Evolutionary conservation across 1,140 invertebrate species (phyloP).

Genomic region (Stegodyphus dumicola): DNA sequence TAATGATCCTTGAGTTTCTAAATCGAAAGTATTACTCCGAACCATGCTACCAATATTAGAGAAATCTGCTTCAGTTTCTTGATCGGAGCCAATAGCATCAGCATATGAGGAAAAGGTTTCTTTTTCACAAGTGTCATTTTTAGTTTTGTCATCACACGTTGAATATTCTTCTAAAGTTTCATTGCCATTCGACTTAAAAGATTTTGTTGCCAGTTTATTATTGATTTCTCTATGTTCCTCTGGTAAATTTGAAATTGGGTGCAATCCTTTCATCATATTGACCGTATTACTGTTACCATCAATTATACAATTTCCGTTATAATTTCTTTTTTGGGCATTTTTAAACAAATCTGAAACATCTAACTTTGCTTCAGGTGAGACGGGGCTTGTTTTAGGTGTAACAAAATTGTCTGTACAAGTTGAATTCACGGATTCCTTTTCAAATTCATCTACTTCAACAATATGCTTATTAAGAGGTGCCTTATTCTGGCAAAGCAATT

Average conservation of each 20-base stretch:
- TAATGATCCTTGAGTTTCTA: slow-evolving; percentile 50
- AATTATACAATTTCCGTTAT: not conserved
- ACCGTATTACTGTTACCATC: not conserved
- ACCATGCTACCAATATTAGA: slow-evolving; percentile 58
- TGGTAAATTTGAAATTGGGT: not conserved
- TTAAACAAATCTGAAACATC: slow-evolving; percentile 33
- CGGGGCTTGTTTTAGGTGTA: slow-evolving; percentile 59
- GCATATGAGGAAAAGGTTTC: not conserved
- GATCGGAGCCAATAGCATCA: slow-evolving; percentile 22
- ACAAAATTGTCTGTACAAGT: slow-evolving; percentile 54
- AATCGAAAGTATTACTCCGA: slow-evolving; percentile 62
- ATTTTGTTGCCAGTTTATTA: not conserved
- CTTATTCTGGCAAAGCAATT: slow-evolving; percentile 29
- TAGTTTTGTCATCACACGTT: not conserved
- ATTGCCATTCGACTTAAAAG: not conserved
- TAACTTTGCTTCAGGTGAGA: slow-evolving; percentile 50
- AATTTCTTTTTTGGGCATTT: slow-evolving; percentile 2
- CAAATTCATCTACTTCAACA: slow-evolving; percentile 53
- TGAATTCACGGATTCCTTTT: slow-evolving; percentile 46
- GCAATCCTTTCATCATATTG: not conserved
- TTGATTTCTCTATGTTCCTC: not conserved
- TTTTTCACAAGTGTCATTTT: not conserved
- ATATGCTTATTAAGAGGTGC: slow-evolving; percentile 37
- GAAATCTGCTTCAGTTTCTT: slow-evolving; percentile 35
- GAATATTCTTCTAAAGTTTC: not conserved